Conservation (phyloP, 1,140 invertebrate species). For the Trinorchestia longiramus region DNA sequence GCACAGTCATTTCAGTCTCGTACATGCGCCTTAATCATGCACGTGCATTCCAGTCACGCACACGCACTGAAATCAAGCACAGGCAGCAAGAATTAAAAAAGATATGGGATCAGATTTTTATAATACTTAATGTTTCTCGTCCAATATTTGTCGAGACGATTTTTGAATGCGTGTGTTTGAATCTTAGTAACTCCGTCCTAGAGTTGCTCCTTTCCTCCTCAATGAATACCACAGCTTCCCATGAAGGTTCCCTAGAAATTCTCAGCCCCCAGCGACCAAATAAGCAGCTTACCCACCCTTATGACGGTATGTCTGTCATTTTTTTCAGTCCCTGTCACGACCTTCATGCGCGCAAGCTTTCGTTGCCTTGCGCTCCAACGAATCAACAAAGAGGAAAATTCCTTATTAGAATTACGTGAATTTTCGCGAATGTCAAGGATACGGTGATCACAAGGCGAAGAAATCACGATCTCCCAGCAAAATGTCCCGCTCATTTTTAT, state of each 20-base stretch:
- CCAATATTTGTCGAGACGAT: too few species aligned
- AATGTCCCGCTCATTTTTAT: neutral
- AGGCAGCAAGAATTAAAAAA: too few species aligned
- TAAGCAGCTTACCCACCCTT: neutral
- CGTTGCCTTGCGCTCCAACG: neutral
- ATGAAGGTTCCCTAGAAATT: neutral
- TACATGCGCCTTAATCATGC: too few species aligned
- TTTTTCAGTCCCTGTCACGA: neutral
- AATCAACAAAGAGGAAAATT: conserved; percentile 6
- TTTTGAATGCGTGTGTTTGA: too few species aligned
- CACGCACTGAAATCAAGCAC: too few species aligned
- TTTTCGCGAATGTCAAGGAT: conserved; percentile 5
- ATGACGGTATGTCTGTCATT: neutral
- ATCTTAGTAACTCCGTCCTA: too few species aligned
- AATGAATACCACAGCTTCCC: neutral
- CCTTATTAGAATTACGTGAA: neutral
- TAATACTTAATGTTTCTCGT: too few species aligned
- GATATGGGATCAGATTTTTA: too few species aligned
- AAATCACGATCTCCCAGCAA: neutral
- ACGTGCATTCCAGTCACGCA: too few species aligned
- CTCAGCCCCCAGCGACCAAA: neutral
- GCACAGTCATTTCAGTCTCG: too few species aligned
- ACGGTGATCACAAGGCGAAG: neutral
- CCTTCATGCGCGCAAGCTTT: neutral
- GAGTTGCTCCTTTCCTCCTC: too few species aligned